These are phyloP conservation scores for Papilio xuthus DNA, from an alignment of 1,140 invertebrate species.

Conservation along the genomic window DNA sequence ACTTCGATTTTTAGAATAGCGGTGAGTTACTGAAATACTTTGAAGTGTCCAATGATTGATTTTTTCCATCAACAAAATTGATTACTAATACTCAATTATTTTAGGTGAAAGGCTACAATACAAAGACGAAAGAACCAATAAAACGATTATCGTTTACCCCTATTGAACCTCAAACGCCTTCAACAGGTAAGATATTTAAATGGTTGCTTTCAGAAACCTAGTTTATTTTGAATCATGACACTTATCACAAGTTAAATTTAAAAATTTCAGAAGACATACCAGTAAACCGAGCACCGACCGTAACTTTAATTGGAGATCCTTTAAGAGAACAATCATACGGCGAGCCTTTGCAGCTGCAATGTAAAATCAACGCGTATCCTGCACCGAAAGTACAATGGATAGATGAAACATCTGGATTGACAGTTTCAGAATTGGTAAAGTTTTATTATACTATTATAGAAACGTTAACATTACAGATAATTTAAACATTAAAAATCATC, in stretches of 20 bases:
- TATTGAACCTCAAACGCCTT: slow-evolving; percentile 48
- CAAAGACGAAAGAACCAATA: slow-evolving; percentile 43
- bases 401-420: slow-evolving; percentile 39
- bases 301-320: slow-evolving; percentile 43
- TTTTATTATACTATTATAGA: too few species aligned
- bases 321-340: slow-evolving; percentile 41
- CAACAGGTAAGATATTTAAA: slow-evolving; percentile 40
- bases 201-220: too few species aligned
- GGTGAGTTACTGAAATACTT: slow-evolving; percentile 46
- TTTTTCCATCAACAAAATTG: slow-evolving; percentile 28
- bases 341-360: slow-evolving; percentile 47
- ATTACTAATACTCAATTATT: too few species aligned
- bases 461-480: too few species aligned
- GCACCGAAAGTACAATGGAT: slow-evolving; percentile 53
- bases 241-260: background rate
- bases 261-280: slow-evolving; percentile 18
- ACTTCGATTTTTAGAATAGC: slow-evolving; percentile 50
- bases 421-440: slow-evolving; percentile 23
- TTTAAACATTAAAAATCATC: too few species aligned
- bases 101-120: slow-evolving; percentile 49
- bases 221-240: background rate
- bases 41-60: background rate
- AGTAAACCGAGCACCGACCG: slow-evolving; percentile 39
- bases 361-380: slow-evolving; percentile 54
- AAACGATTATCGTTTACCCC: slow-evolving; percentile 49